These are phyloP conservation scores for Spodoptera littoralis DNA, from an alignment of 2,888 invertebrate genomes.

Conservation along the genomic window DNA sequence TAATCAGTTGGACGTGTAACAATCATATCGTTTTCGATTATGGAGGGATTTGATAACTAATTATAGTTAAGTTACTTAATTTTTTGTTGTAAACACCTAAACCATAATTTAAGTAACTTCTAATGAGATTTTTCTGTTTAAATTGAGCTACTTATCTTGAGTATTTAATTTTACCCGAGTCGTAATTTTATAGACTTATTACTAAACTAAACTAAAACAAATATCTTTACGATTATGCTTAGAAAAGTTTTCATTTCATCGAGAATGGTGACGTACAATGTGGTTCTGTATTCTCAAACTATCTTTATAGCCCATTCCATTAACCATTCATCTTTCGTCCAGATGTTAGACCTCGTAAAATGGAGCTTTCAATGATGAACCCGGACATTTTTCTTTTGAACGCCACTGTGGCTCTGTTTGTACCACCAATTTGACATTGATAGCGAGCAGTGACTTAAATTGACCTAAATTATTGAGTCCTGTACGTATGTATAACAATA, in stretches of 20 bases:
- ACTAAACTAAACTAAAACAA: too few relatives aligned
- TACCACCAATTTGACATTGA: constrained; percentile 26
- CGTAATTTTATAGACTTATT: too few relatives aligned
- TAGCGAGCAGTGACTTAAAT: constrained; percentile 53
- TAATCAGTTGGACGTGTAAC: not conserved
- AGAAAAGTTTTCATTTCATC: constrained; percentile 7
- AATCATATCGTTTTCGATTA: too few relatives aligned
- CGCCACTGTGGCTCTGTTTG: not conserved
- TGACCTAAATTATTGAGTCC: constrained; percentile 58
- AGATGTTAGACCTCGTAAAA: constrained; percentile 59
- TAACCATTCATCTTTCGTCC: constrained; percentile 57
- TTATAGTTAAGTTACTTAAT: too few relatives aligned
- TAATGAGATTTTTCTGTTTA: too few relatives aligned
- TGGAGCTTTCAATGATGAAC: constrained; percentile 45
- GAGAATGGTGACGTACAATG: constrained; percentile 53
- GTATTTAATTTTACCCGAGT: too few relatives aligned
- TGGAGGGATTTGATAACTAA: too few relatives aligned
- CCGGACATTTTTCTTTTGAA: constrained; percentile 13
- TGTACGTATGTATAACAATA: constrained; percentile 62
- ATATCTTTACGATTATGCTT: constrained; percentile 6
- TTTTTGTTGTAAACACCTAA: too few relatives aligned
- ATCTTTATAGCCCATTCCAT: constrained; percentile 65
- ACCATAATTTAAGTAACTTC: too few relatives aligned
- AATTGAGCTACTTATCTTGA: too few relatives aligned
- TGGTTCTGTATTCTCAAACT: constrained; percentile 59